A percentile compares a stretch with the other conserved stretches of the same genome.
phyloP scores from a whole-genome alignment of 2,888 invertebrate genomes.

The Cremastinae sp. region DNA sequence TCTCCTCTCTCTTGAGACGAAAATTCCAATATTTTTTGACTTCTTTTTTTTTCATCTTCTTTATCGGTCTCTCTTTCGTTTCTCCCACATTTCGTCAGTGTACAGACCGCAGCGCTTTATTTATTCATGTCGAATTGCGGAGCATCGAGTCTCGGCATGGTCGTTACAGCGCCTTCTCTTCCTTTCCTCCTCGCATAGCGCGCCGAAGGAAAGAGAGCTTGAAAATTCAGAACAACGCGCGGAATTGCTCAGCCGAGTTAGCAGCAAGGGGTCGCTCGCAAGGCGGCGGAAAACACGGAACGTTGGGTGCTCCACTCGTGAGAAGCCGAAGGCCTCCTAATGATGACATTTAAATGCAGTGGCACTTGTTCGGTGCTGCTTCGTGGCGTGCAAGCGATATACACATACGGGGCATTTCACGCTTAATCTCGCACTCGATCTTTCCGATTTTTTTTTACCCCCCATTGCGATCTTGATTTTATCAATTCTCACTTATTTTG shows the following conservation, averaged over 20 bases:
- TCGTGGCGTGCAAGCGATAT: conserved; percentile 67
- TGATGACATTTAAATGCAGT: conserved; percentile 81
- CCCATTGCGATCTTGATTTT: too few relatives aligned
- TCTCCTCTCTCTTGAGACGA: not conserved
- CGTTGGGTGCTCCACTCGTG: conserved; percentile 37
- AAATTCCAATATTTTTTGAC: conserved; percentile 9
- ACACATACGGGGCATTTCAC: conserved; percentile 22
- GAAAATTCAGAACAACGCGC: conserved; percentile 62
- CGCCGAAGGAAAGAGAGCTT: conserved; percentile 64
- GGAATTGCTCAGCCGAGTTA: conserved; percentile 56
- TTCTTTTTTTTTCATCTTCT: conserved; percentile 32
- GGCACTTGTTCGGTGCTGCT: conserved; percentile 78
- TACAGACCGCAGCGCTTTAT: conserved; percentile 70
- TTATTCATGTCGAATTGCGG: conserved; percentile 75
- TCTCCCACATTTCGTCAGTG: conserved; percentile 57
- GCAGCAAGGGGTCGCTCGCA: conserved; percentile 47
- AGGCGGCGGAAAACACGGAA: conserved; percentile 52
- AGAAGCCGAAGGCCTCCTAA: conserved; percentile 76
- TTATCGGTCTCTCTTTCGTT: not conserved
- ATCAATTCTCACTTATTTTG: too few relatives aligned
- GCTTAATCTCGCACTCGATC: not conserved
- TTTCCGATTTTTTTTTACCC: not conserved
- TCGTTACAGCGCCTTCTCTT: conserved; percentile 49
- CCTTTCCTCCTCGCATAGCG: conserved; percentile 65
- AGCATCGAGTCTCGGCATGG: conserved; percentile 59